Evolutionary conservation across 2,888 invertebrate species (phyloP), one percentile per base, ranked within the genome.

Genomic region (Nineta flava): DNA sequence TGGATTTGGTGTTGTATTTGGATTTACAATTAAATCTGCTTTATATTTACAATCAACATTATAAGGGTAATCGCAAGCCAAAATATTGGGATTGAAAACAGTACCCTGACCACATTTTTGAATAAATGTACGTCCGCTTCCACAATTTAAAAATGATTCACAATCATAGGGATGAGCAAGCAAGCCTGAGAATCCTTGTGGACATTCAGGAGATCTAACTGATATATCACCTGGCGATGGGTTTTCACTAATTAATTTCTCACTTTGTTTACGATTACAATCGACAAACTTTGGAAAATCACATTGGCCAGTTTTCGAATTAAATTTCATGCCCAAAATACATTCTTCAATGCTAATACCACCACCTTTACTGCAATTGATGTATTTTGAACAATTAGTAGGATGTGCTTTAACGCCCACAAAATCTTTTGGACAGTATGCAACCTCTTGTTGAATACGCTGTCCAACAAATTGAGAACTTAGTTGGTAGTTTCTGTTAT

Each of bases 61-160:
- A 41, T 68, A 59, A 1, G 77, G 74, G 62, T 68, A 73, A 60
- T 80, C 81, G 56, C 82, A 82, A 9, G 69, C 66, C 43, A 66
- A 65, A 41, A 67, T 56, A 2, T 56, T 52, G 0, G 75, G 68
- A 60, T 75, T 78, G 55, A 78, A 82, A 1, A 76, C 70, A 0
- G 81, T 81, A 16, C 79, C 79, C 2, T 76, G 74, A 2, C 71
- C 76, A 60, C 82, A 82, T 46, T 68, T 66, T 64, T 75, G 75
- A 2, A 77, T 59, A 53, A 70, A 69, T 1, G 76, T 72, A 32
- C 63, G 64, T 1, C 80, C 81, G 55, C 75, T 68, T 9, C 68
- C 75, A 58, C 82, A 82, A 56, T 76, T 76, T 15, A 81, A 57
- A 59, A 75, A 82, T 58, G 79, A 78, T 1, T 68, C 67, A 56